Evolutionary conservation across 2,888 invertebrate species (phyloP), one percentile per base, ranked within the genome.

Genomic region (Brachypalpus laphriformis): DNA sequence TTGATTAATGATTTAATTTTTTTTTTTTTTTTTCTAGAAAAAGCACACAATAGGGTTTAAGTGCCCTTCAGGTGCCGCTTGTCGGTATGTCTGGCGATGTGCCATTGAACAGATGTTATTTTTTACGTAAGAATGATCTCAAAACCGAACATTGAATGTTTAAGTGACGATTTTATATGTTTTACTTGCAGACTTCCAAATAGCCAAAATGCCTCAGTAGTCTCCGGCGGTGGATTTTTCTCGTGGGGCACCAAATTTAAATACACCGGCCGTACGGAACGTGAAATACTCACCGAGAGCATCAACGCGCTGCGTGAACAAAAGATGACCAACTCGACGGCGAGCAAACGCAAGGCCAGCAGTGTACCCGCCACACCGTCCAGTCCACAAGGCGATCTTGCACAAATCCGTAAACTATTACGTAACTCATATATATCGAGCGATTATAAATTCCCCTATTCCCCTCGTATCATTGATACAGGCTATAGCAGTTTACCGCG

Each of bases 61-160:
- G 92, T 99, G 99, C 93, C 96, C 97, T 71, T 96, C 97, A 87
- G 96, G 97, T 56, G 95, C 97, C 49, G 96, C 98, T 66, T 98
- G 98, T 91, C 96, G 98, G 88, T 98, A 99, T 92, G 96, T 99
- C 86, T 99, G 99, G 99, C 95, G 97, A 90, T 98, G 98, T 93
- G 98, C 98, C 57, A 97, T 99, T 87, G 98, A 99, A 91, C 99
- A 99, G 93, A 97, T 98, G 95, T 93, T 98, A 88, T 99, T 99
- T 93, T 99, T 98, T 93, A 99, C 98, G 98, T 98, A 93, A 95
- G 96, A 94, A 45, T 45, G 5, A 37, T 6, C n/a, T n/a, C 16
- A 3, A 31, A 45, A 34, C 54, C 7, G 16, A 47, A 5, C 28
- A 18, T 25, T 40, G 31, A 18, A 42, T 7, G 3, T 18, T 9